Conservation (phyloP, 1,140 invertebrate species). For the Diploscapter pachys region DNA sequence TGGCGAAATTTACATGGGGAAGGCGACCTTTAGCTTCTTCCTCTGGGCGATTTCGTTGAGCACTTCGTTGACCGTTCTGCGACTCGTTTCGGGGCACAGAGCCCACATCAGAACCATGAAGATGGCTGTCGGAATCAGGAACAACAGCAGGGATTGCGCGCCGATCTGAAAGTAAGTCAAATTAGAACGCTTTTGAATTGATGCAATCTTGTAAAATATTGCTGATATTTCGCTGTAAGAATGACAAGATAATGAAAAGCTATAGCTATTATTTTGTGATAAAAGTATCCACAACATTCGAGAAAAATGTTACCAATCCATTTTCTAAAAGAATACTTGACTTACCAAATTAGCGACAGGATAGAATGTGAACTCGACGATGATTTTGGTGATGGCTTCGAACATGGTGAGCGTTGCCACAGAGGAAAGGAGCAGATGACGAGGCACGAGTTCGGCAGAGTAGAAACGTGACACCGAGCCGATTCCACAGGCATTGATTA, state of each 20-base stretch:
- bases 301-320: too few relatives aligned
- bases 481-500: slow-evolving; percentile 36
- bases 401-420: slow-evolving; percentile 36
- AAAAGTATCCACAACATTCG: too few relatives aligned
- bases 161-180: slow-evolving; percentile 15
- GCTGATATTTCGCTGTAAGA: too few relatives aligned
- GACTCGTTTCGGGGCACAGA: slow-evolving; percentile 37
- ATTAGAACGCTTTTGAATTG: too few relatives aligned
- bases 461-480: slow-evolving; percentile 41
- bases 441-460: slow-evolving; percentile 36
- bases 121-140: slow-evolving; percentile 36
- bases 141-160: slow-evolving; percentile 31
- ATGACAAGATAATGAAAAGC: too few relatives aligned
- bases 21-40: slow-evolving; percentile 37
- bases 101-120: slow-evolving; percentile 37
- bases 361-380: slow-evolving; percentile 39
- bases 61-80: slow-evolving; percentile 34
- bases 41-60: slow-evolving; percentile 29
- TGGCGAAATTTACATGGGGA: slow-evolving; percentile 20
- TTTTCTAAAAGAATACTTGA: not conserved
- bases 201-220: too few relatives aligned
- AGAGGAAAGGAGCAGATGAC: slow-evolving; percentile 32
- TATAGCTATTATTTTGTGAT: too few relatives aligned
- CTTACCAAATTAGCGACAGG: slow-evolving; percentile 38
- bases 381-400: slow-evolving; percentile 37